Percentiles rank a stretch among this genome's conserved stretches.
phyloP scores from a whole-genome alignment of 2,113 vertebrate species.

The Anarhynchus alexandrinus region DNA sequence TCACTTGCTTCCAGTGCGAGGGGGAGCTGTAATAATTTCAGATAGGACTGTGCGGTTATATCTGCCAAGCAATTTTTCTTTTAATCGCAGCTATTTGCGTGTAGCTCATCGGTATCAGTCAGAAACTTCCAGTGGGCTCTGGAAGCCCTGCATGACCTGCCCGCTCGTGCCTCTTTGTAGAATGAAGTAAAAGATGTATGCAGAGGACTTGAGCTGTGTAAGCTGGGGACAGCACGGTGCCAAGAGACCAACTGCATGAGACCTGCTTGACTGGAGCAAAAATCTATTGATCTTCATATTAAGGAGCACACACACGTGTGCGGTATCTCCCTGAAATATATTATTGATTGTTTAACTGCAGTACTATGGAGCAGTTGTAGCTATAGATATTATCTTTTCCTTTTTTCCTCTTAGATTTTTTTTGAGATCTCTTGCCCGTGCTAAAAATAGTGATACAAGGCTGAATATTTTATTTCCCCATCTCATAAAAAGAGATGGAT shows the following conservation, averaged over 20 bases:
- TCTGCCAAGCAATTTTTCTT: neutral
- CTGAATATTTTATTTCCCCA: conserved; percentile 19
- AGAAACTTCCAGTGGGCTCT: neutral
- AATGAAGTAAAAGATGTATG: no score
- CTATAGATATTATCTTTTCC: neutral
- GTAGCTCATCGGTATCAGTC: neutral
- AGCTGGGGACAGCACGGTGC: neutral
- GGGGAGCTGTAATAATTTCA: neutral
- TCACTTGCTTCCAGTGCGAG: neutral
- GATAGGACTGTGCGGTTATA: neutral
- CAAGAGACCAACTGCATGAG: neutral
- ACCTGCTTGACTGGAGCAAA: neutral
- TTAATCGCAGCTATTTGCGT: neutral
- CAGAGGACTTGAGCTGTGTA: neutral
- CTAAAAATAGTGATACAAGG: neutral
- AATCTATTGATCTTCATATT: neutral
- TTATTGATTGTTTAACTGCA: neutral
- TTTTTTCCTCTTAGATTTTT: neutral
- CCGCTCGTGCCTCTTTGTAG: no score
- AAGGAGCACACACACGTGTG: neutral
- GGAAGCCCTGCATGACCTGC: neutral
- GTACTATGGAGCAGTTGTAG: neutral
- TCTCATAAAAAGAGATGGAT: conserved; percentile 13
- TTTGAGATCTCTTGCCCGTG: neutral
- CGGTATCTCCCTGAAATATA: neutral